These are phyloP conservation scores for Laticauda laticaudata DNA, from an alignment of 2,113 vertebrate species.

Conservation along the genomic window DNA sequence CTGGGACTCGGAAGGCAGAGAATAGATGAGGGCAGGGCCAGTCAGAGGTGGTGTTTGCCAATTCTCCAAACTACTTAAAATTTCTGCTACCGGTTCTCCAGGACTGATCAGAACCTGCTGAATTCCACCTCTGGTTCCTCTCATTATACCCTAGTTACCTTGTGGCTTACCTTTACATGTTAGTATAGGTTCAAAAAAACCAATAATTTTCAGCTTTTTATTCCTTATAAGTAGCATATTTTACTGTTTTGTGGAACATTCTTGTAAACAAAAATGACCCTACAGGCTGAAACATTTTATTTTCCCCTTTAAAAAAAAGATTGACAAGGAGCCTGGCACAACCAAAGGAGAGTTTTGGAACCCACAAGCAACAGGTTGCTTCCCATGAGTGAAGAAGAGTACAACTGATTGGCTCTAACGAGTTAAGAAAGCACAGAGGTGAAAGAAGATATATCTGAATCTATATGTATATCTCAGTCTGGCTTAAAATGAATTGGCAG, in stretches of 20 bases:
- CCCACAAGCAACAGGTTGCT: background rate
- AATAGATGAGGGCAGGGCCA: no score
- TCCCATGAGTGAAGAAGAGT: background rate
- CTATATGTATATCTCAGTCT: background rate
- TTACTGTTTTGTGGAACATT: background rate
- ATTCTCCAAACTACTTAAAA: no score
- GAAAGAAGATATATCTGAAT: background rate
- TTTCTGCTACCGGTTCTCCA: no score
- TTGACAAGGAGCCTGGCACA: background rate
- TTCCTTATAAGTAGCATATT: background rate
- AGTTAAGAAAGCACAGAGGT: background rate
- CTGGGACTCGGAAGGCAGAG: no score
- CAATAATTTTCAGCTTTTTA: background rate
- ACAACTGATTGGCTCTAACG: background rate
- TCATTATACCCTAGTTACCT: background rate
- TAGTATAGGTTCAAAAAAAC: background rate
- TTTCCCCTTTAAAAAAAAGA: background rate
- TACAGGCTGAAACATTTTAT: background rate
- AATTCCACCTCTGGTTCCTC: background rate
- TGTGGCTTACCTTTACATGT: background rate
- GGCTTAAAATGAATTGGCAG: background rate
- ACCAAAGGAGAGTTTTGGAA: background rate
- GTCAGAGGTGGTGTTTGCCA: no score
- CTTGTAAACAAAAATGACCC: background rate
- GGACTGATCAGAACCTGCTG: no score